Evolutionary conservation across 2,888 invertebrate species (phyloP), one percentile per base, ranked within the genome.

Genomic region (Drosophila affinis): DNA sequence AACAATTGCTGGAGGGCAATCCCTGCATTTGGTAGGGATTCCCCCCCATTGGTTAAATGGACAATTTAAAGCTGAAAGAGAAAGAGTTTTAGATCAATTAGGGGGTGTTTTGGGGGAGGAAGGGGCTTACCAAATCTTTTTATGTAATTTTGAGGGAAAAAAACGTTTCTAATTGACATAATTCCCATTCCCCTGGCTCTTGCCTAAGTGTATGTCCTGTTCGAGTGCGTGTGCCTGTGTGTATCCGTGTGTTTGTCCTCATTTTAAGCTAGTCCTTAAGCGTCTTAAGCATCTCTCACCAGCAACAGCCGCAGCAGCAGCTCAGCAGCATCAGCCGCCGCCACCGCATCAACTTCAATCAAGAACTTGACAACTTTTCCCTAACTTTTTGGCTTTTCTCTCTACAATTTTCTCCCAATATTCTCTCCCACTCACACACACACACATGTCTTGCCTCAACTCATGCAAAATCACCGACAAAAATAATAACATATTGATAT

Each of bases 351-450:
- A 39, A n/a, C n/a, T 39, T 39, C 39, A 39, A 34, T 49, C 32
- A 48, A 53, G 14, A 63, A 29, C 45, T 56, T 29, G 39, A 27
- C 51, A 55, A 39, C 61, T 62, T 52, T 54, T 69, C 64, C 75
- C 84, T 81, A 82, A 82, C 79, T 73, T 74, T 76, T 72, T 76
- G 78, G 74, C 76, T 72, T 80, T 75, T 83, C 67, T 39, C 39
- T 39, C 39, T 39, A 39, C 39, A 34, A 32, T 32, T 12, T 34
- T 34, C 34, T 34, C 34, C 29, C 32, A 32, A 32, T 32, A 10
- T 68, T 73, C 56, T 62, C 68, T 52, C 51, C 32, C 24, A 39
- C 59, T 39, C 27, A 51, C 54, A 59, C 71, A 69, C 54, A 59
- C 71, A 69, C 54, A 77, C 80, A 80, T 73, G 74, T 76, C 75